Percentiles rank a stretch among this genome's conserved stretches.
Conservation (phyloP, 2,113 vertebrate species). For the Chroicocephalus ridibundus region DNA sequence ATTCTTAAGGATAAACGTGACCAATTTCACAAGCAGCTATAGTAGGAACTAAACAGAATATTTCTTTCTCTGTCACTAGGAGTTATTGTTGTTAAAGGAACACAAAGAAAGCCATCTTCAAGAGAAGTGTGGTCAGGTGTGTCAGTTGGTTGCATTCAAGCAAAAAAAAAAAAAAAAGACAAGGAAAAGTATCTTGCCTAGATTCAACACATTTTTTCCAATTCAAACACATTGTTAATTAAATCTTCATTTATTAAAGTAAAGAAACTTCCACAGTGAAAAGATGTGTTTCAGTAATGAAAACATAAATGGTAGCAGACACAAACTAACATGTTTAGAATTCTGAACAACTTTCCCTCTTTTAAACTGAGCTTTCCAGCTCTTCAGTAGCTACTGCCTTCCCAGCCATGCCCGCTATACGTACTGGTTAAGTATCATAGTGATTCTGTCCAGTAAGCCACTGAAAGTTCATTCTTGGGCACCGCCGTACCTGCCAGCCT, state of each 20-base stretch:
- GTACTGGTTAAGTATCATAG: background rate
- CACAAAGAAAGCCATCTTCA: background rate
- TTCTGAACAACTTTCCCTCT: background rate
- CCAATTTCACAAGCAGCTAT: background rate
- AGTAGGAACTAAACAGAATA: background rate
- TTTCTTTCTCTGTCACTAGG: background rate
- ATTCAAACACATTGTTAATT: background rate
- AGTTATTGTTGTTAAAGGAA: background rate
- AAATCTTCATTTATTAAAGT: background rate
- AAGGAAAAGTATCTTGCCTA: background rate
- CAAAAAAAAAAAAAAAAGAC: background rate
- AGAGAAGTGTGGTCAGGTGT: background rate
- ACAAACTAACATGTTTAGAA: background rate
- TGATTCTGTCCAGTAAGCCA: background rate
- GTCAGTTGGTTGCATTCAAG: background rate
- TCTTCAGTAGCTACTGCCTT: background rate
- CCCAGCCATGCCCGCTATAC: background rate
- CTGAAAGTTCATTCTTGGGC: background rate
- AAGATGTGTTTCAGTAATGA: background rate
- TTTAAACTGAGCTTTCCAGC: background rate
- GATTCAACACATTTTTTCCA: slow-evolving; percentile 10
- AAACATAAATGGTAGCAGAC: background rate
- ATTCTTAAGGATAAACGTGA: background rate
- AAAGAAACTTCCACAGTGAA: background rate
- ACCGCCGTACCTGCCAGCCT: background rate